These are phyloP conservation scores for Hydrolagus affinis DNA, from an alignment of 2,113 vertebrate genomes.

Conservation along the genomic window DNA sequence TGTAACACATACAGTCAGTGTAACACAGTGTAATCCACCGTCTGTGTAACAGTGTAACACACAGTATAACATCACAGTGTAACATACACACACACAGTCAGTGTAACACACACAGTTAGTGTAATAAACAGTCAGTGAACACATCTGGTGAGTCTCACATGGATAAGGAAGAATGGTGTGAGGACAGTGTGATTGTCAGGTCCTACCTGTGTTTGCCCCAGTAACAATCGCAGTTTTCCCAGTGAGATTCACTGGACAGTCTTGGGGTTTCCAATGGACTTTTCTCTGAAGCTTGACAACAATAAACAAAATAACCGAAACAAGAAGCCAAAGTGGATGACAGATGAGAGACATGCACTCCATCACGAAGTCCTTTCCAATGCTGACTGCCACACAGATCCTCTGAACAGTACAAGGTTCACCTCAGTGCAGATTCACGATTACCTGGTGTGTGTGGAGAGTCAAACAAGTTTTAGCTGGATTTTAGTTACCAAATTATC, in stretches of 20 bases:
- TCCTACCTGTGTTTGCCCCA: conserved; percentile 71
- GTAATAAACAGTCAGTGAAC: too few species aligned
- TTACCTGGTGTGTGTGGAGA: too few species aligned
- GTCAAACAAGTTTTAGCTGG: too few species aligned
- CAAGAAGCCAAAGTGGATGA: conserved; percentile 49
- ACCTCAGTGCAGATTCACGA: conserved; percentile 23
- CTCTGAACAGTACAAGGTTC: conserved; percentile 36
- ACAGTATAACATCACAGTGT: too few species aligned
- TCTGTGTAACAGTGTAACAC: too few species aligned
- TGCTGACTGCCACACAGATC: too few species aligned
- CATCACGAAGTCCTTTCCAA: too few species aligned
- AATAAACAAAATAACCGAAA: conserved; percentile 42
- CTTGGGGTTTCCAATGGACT: conserved; percentile 51
- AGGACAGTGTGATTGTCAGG: rapidly evolving
- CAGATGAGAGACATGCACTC: neutral
- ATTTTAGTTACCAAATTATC: too few species aligned
- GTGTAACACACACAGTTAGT: too few species aligned
- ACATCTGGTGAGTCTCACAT: rapidly evolving
- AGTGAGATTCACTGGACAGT: conserved; percentile 51
- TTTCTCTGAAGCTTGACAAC: conserved; percentile 44
- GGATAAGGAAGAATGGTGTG: neutral
- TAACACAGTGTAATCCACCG: too few species aligned
- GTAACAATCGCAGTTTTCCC: conserved; percentile 76
- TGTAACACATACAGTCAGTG: too few species aligned
- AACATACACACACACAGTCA: too few species aligned